Base-by-base conservation (phyloP, 2,797 vertebrate genomes). In the Benthosema pterotum region DNA sequence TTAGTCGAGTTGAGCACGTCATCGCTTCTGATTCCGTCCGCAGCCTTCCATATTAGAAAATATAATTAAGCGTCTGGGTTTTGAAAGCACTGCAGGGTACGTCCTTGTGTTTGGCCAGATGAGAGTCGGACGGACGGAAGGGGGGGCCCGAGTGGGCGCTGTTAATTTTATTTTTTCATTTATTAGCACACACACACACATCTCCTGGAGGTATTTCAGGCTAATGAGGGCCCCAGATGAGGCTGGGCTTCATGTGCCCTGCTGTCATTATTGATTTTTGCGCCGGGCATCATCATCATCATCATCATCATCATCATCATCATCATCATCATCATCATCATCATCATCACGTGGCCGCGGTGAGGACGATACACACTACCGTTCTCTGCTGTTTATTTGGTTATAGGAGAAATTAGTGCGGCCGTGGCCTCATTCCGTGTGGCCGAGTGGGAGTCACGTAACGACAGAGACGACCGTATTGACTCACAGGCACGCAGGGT, bases 151-250 rank as follows among this genome's bases (percentile, higher is more conserved):
- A 83, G 77, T 84, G 74, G 66, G 69, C 62, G 18, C 82, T 84
- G 77, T 88, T 91, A 84, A 91, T 91, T 91, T 87, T 89, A 83
- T 89, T 91, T 89, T 91, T 88, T 87, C 83, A 86, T 90, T 92
- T 91, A 90, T 91, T 91, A 90, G 88, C 89, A 90, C 84, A 78
- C 83, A 78, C 89, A 90, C 84, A 78, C 83, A 78, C 83, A 89
- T 90, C 83, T 90, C 90, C 90, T 90, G 82, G 83, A 92, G 89
- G 89, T 92, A 87, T 90, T 88, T 88, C n/a, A 75, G 77, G 87
- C 87, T 89, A 92, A 92, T 75, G 52, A 75, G 75, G 83, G 82
- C 81, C 75, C 80, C 80, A 71, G 32, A 38, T 38, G 32, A 38
- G 79, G 79, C 78, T 84, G 83, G 84, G 84, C 82, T 87, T 89